These are phyloP conservation scores for Pelusios castaneus DNA, from an alignment of 2,113 vertebrate species.

Conservation along the genomic window DNA sequence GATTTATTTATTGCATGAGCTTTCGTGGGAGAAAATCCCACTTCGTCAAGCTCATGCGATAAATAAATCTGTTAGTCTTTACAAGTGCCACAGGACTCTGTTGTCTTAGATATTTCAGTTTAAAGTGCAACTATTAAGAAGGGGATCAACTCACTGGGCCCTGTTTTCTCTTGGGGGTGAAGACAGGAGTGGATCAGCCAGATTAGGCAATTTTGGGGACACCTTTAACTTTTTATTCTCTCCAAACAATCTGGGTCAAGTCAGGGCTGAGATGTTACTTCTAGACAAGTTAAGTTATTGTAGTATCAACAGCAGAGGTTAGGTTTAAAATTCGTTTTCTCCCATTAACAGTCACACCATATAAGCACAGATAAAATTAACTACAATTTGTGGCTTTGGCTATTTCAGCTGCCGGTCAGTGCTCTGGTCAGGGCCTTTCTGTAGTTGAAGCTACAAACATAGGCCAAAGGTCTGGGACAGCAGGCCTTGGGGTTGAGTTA, in stretches of 20 bases:
- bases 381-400: not conserved
- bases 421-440: not conserved
- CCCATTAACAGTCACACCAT: too few species aligned
- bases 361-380: not conserved
- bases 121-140: conserved; percentile 32
- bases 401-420: not conserved
- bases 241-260: not conserved
- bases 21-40: too few species aligned
- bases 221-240: not conserved
- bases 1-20: too few species aligned
- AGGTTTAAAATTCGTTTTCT: not conserved
- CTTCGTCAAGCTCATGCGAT: too few species aligned
- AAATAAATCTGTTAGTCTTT: too few species aligned
- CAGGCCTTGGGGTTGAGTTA: not conserved
- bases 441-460: not conserved
- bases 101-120: too few species aligned
- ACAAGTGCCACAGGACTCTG: too few species aligned
- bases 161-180: conserved; percentile 16
- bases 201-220: not conserved
- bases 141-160: conserved; percentile 24
- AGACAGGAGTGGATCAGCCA: not conserved
- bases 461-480: not conserved
- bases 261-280: not conserved
- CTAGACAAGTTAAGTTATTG: not conserved
- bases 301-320: not conserved